Evolutionary conservation across 2,113 vertebrate species (phyloP).

Genomic region (Thymallus thymallus): DNA sequence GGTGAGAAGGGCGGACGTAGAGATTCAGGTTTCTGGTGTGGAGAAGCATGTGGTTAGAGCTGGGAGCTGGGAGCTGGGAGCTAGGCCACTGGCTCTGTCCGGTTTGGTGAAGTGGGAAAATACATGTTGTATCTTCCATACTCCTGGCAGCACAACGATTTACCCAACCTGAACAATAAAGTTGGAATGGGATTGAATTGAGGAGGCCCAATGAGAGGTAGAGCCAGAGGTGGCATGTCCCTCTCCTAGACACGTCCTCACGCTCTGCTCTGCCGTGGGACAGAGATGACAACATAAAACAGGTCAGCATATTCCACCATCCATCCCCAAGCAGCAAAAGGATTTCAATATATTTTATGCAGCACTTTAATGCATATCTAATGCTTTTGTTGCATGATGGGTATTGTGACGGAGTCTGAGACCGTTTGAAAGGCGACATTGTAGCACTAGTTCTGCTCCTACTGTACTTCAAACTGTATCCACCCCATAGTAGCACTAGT

Average conservation of each 20-base stretch:
- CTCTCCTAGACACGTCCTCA: background rate
- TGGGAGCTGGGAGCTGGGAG: too few relatives aligned
- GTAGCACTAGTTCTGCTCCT: too few relatives aligned
- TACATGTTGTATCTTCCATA: too few relatives aligned
- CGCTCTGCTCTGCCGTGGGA: background rate
- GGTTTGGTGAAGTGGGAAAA: too few relatives aligned
- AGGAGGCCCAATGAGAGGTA: background rate
- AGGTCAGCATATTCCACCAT: slow-evolving; percentile 16
- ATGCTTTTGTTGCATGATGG: slow-evolving; percentile 19
- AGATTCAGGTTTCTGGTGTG: too few relatives aligned
- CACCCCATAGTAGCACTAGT: background rate
- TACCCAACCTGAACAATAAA: too few relatives aligned
- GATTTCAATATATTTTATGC: slow-evolving; percentile 5
- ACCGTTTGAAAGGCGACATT: slow-evolving; percentile 1
- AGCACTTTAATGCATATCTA: slow-evolving; percentile 37
- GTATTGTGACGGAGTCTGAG: slow-evolving; percentile 2
- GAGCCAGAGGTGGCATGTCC: background rate
- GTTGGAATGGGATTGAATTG: too few relatives aligned
- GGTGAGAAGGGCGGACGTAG: too few relatives aligned
- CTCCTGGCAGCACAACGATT: too few relatives aligned
- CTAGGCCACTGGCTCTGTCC: too few relatives aligned
- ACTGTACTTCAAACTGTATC: background rate
- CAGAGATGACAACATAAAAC: background rate
- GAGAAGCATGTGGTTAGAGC: too few relatives aligned
- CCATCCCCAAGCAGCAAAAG: slow-evolving; percentile 6